A percentile compares a stretch with the other conserved stretches of the same genome.
Evolutionary conservation across 2,797 vertebrate genomes (phyloP).

Genomic region (Etheostoma nigrum): DNA sequence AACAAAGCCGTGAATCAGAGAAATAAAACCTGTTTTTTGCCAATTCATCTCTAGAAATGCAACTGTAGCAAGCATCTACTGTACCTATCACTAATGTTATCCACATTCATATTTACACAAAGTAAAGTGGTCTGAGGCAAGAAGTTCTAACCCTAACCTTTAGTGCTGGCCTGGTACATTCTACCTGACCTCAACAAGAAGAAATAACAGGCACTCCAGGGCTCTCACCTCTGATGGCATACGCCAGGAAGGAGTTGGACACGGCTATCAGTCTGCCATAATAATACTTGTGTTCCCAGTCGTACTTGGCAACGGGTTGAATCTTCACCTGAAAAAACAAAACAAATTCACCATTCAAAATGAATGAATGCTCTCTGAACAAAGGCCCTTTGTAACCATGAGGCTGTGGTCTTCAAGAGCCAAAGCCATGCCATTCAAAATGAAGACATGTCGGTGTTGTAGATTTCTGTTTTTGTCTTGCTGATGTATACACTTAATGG

Average conservation of each 20-base stretch:
- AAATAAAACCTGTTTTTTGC: no score
- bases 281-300: constrained; percentile 99
- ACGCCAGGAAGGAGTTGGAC: constrained; percentile 96
- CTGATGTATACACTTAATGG: not conserved
- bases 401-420: not conserved
- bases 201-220: not conserved
- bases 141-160: no score
- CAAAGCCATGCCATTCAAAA: not conserved
- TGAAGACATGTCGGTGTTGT: not conserved
- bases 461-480: not conserved
- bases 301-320: constrained; percentile 97
- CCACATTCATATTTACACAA: no score
- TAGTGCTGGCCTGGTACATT: no score
- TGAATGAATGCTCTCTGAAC: not conserved
- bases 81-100: no score
- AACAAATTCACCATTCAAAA: constrained; percentile 31
- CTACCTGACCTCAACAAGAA: no score
- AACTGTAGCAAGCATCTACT: no score
- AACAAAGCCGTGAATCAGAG: no score
- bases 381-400: not conserved
- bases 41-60: no score
- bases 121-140: no score
- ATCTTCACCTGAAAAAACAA: constrained; percentile 93
- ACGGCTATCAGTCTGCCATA: constrained; percentile 97
- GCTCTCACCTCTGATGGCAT: constrained; percentile 95